Evolutionary conservation across 2,888 invertebrate genomes (phyloP), one percentile per base, ranked within the genome.

Genomic region (Trichacis sp.): DNA sequence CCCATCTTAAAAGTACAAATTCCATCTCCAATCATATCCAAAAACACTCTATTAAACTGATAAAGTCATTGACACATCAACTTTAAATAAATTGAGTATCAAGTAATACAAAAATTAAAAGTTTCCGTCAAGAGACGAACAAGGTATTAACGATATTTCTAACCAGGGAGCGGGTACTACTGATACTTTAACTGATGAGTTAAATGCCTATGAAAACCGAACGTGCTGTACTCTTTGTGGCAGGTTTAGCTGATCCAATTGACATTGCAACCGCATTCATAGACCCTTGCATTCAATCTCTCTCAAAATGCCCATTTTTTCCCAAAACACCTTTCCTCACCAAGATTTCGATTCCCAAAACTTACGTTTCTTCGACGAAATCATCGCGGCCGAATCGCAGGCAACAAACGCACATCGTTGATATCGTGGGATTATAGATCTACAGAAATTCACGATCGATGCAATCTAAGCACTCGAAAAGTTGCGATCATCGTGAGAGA

Each of bases 241-340:
- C 61, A 63, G 53, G 62, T 62, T 70, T 61, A 54, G 54, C 64
- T 76, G 72, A 74, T 75, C 69, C 76, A 80, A 81, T 78, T 79
- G 78, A 78, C 77, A 79, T 77, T 80, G 76, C 73, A 72, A 72
- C 74, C 69, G 68, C 62, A 73, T 73, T 79, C 77, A 79, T 69
- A 73, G 73, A 70, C 78, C 64, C 75, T 74, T 52, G 49, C 36
- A 30, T 50, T 52, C 20, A 24, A 58, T 40, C 40, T 40, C 4
- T 40, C 40, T 4, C 9, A 40, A 40, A 12, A 15, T 4, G 4
- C 40, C 4, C 15, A n/a, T 15, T 15, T 40, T 12, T 12, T 36
- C 9, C 36, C 45, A 4, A 45, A 9, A 9, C 9, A 18, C 6
- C 5, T 19, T 3, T 20, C n/a, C n/a, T 11, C 42, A 42, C 6